Evolutionary conservation across 2,113 vertebrate species (phyloP).

Genomic region (Orycteropus afer): DNA sequence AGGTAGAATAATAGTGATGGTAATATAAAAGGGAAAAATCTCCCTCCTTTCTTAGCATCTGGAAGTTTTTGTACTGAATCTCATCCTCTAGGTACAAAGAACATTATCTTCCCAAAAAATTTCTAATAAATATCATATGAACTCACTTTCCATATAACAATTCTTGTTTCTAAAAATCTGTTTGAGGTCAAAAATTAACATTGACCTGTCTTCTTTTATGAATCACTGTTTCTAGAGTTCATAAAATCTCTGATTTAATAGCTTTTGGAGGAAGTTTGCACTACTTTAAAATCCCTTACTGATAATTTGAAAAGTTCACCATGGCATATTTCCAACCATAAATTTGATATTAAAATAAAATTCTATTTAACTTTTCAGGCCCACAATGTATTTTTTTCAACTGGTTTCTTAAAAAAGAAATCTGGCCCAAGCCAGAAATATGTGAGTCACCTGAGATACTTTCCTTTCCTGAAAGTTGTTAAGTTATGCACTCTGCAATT

Average conservation of each 20-base stretch:
- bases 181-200: conserved; percentile 1
- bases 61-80: neutral
- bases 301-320: neutral
- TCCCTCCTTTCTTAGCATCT: neutral
- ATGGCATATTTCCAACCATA: neutral
- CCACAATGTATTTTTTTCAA: neutral
- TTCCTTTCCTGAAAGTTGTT: neutral
- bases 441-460: neutral
- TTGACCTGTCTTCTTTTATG: neutral
- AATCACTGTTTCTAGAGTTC: neutral
- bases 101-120: neutral
- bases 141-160: neutral
- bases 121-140: conserved; percentile 5
- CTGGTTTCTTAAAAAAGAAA: neutral
- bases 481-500: neutral
- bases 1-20: conserved; percentile 18
- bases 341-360: conserved; percentile 4
- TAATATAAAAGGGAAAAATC: neutral
- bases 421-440: neutral
- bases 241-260: neutral
- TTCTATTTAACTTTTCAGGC: neutral
- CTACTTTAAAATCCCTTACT: neutral
- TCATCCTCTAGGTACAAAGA: conserved; percentile 17
- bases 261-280: neutral
- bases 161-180: conserved; percentile 35